Evolutionary conservation across 2,797 vertebrate species (phyloP).

Genomic region (Xyrichtys novacula): DNA sequence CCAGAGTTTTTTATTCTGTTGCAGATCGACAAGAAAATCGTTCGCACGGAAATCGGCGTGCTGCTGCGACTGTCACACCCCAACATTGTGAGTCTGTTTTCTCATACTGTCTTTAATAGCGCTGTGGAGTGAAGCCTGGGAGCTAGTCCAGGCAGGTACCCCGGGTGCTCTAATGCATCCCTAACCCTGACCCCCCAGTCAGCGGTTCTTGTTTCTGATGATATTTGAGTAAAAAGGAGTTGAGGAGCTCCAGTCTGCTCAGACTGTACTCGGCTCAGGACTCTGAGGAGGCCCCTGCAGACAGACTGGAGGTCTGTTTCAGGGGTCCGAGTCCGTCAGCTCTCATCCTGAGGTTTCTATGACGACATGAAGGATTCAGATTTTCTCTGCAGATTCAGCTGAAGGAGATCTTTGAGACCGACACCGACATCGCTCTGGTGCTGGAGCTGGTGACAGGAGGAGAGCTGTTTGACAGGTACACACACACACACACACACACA

Average conservation of each 20-base stretch:
- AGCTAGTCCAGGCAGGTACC: too few relatives aligned
- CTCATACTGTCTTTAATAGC: too few relatives aligned
- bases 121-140: too few relatives aligned
- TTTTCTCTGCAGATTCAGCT: slow-evolving; percentile 86
- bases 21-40: slow-evolving; percentile 93
- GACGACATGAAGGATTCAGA: not conserved
- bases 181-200: too few relatives aligned
- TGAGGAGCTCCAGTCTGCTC: too few relatives aligned
- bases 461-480: slow-evolving; percentile 91
- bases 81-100: slow-evolving; percentile 87
- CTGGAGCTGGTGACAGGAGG: slow-evolving; percentile 93
- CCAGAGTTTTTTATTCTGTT: slow-evolving; percentile 13
- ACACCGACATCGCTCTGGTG: slow-evolving; percentile 88
- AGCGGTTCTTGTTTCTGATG: too few relatives aligned
- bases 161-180: too few relatives aligned
- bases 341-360: not conserved
- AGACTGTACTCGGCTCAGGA: too few relatives aligned
- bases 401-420: slow-evolving; percentile 93
- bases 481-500: slow-evolving; percentile 1
- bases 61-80: slow-evolving; percentile 91
- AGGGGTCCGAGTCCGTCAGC: too few relatives aligned
- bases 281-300: too few relatives aligned
- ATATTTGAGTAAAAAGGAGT: too few relatives aligned
- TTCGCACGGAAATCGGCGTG: slow-evolving; percentile 92
- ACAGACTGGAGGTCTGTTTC: too few relatives aligned